phyloP scores from a whole-genome alignment of 2,113 vertebrate genomes.

The Mungos mungo region DNA sequence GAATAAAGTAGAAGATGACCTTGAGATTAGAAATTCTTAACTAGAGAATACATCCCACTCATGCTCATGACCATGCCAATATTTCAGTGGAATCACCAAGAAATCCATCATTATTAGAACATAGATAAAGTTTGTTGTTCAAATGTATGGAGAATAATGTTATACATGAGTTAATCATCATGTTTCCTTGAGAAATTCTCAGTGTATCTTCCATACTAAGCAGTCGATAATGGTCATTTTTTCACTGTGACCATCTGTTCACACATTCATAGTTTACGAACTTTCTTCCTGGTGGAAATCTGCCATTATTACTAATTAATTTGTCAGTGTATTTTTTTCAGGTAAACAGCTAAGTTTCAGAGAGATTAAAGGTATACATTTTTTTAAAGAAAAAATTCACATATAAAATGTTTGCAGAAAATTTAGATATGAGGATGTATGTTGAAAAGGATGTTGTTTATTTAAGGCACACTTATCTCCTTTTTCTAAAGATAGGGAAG shows the following conservation, averaged over 20 bases:
- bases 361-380: background rate
- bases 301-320: background rate
- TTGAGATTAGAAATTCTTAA: background rate
- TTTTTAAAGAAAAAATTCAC: background rate
- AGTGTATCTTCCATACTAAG: background rate
- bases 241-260: background rate
- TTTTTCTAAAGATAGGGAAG: background rate
- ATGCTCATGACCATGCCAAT: background rate
- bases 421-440: background rate
- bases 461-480: background rate
- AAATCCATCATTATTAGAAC: background rate
- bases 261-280: background rate
- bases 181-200: conserved; percentile 19
- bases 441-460: background rate
- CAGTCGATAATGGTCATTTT: background rate
- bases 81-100: background rate
- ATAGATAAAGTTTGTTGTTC: background rate
- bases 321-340: background rate
- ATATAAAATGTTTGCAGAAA: background rate
- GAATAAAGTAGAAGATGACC: background rate
- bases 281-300: background rate
- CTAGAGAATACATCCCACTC: background rate
- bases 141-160: background rate
- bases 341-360: background rate
- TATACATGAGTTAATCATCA: background rate